Conservation (phyloP, 2,888 invertebrate genomes). For the Parnassius mnemosyne region DNA sequence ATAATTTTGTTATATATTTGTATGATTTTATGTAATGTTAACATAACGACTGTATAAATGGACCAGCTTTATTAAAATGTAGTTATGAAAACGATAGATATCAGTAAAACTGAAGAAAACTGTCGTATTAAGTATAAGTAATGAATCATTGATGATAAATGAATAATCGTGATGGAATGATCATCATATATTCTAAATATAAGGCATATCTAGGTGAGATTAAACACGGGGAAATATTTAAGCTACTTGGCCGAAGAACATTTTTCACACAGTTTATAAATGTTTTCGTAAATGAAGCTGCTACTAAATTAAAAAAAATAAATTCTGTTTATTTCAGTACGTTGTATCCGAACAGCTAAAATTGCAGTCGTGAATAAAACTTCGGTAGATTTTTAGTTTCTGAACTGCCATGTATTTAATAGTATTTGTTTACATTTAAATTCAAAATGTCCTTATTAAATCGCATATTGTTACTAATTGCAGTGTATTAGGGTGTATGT, state of each 20-base stretch:
- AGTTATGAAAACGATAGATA: constrained; percentile 38
- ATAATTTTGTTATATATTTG: constrained; percentile 54
- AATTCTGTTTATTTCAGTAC: not conserved
- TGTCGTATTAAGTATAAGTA: constrained; percentile 35
- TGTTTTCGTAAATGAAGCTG: not conserved
- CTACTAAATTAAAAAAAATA: not conserved
- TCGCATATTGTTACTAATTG: constrained; percentile 7
- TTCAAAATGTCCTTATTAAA: constrained; percentile 13
- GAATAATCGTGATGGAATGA: not conserved
- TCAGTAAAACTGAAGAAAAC: constrained; percentile 66
- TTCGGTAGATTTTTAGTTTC: constrained; percentile 6
- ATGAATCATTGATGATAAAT: constrained; percentile 6
- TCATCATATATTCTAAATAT: constrained; percentile 38
- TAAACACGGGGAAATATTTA: constrained; percentile 15
- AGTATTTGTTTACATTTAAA: too few species aligned
- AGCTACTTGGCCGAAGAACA: constrained; percentile 6
- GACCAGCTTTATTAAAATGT: constrained; percentile 66
- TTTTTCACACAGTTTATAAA: constrained; percentile 9
- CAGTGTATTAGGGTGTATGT: constrained; percentile 1
- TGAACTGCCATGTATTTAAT: constrained; percentile 20
- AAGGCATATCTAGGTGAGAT: constrained; percentile 51
- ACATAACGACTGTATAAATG: constrained; percentile 56
- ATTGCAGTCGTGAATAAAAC: constrained; percentile 2
- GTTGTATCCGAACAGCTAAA: not conserved
- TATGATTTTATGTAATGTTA: constrained; percentile 64